Evolutionary conservation across 2,797 vertebrate genomes (phyloP).

Genomic region (Syndactyla subalaris): DNA sequence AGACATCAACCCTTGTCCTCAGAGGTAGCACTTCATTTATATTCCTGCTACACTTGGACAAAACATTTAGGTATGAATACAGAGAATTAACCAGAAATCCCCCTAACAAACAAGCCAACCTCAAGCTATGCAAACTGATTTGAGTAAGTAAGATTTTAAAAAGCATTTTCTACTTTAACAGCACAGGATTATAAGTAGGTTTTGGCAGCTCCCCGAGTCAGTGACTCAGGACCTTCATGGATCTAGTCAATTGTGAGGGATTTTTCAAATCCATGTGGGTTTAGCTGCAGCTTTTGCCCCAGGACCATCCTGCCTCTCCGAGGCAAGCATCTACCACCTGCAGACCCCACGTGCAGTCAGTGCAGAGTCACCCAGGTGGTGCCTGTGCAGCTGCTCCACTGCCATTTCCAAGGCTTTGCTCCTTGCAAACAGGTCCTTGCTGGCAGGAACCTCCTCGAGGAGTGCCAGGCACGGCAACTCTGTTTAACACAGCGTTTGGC

Average conservation of each 20-base stretch:
- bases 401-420: not conserved
- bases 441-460: slow-evolving; percentile 1
- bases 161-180: not conserved
- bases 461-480: not conserved
- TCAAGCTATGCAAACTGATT: not conserved
- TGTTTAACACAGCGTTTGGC: not conserved
- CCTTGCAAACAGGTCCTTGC: not conserved
- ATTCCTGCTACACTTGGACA: not conserved
- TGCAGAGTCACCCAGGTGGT: not conserved
- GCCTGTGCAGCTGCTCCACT: not conserved
- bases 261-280: not conserved
- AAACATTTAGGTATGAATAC: not conserved
- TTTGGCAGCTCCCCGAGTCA: not conserved
- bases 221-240: not conserved
- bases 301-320: not conserved
- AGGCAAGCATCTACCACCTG: not conserved
- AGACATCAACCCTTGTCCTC: not conserved
- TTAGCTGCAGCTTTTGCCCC: not conserved
- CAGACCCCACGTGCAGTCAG: not conserved
- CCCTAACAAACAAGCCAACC: not conserved
- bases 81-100: not conserved
- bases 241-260: not conserved
- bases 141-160: not conserved
- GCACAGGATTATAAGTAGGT: not conserved
- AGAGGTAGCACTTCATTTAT: not conserved